Evolutionary conservation across 2,888 invertebrate genomes (phyloP).

Genomic region (Hecatera dysodea): DNA sequence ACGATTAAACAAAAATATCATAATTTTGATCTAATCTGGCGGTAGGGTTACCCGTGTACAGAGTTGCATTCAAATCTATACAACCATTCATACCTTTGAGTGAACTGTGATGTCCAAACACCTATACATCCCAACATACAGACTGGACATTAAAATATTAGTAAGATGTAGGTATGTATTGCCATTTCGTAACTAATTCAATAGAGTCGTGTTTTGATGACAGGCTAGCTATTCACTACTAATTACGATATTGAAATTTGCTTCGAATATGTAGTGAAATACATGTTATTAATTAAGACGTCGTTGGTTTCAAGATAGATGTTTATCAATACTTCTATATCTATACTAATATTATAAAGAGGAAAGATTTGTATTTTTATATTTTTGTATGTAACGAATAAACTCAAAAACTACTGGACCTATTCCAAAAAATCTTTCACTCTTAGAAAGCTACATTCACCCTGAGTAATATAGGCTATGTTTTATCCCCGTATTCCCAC

Average conservation of each 20-base stretch:
- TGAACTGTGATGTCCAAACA: background rate
- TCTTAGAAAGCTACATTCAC: too few species aligned
- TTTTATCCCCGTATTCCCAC: too few species aligned
- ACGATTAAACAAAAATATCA: too few species aligned
- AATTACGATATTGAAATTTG: constrained; percentile 38
- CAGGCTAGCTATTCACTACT: constrained; percentile 6
- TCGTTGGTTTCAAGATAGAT: background rate
- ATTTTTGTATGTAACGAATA: too few species aligned
- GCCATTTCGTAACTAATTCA: constrained; percentile 16
- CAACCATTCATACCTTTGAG: too few species aligned
- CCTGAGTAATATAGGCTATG: too few species aligned
- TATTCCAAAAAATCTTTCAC: too few species aligned
- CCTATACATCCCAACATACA: background rate
- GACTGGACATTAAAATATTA: background rate
- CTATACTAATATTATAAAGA: too few species aligned
- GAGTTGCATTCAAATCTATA: background rate
- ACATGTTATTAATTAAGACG: background rate
- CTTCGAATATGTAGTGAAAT: constrained; percentile 2
- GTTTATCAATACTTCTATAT: too few species aligned
- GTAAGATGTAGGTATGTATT: background rate
- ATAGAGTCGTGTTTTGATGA: constrained; percentile 25
- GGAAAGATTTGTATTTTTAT: too few species aligned
- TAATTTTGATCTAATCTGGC: too few species aligned
- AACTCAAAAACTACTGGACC: too few species aligned
- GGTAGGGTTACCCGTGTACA: background rate